Percentiles rank a stretch among this genome's conserved stretches.
Evolutionary conservation across 92 coral and sea anemone genomes (phyloP).

Genomic region (Umimayanthus kanabou): DNA sequence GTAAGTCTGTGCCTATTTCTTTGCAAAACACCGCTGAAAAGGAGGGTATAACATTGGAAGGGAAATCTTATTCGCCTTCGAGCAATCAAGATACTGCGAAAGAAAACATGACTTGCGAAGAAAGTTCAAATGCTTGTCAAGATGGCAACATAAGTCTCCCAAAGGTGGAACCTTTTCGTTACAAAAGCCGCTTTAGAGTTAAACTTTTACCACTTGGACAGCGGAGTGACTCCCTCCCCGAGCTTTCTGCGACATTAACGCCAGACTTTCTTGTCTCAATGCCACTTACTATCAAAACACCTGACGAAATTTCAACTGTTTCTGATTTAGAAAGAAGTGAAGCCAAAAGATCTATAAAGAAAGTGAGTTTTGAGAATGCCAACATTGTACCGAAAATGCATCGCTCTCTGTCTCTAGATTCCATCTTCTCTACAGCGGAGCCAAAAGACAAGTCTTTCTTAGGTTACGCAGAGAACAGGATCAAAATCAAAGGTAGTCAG

Average conservation of each 20-base stretch:
- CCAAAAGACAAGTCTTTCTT: constrained; percentile 16
- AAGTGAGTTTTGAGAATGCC: not conserved
- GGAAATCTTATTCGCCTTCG: constrained; percentile 1
- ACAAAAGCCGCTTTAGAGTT: constrained; percentile 62
- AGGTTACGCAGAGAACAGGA: constrained; percentile 8
- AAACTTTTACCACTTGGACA: constrained; percentile 54
- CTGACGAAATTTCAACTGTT: not conserved
- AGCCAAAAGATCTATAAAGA: not conserved
- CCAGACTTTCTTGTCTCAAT: constrained; percentile 29
- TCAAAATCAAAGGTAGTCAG: constrained; percentile 37
- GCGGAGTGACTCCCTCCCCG: constrained; percentile 58
- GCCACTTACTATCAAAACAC: constrained; percentile 34
- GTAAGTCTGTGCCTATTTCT: not conserved
- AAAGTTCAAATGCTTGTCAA: not conserved
- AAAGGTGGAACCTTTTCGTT: constrained; percentile 32
- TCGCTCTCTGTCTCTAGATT: constrained; percentile 52
- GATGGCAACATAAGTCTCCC: not conserved
- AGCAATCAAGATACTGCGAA: not conserved
- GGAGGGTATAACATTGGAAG: constrained; percentile 1
- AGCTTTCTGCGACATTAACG: constrained; percentile 7
- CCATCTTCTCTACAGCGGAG: constrained; percentile 16
- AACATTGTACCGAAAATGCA: not conserved
- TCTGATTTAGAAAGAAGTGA: not conserved
- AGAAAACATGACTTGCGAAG: not conserved
- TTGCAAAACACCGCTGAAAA: not conserved